A percentile compares a stretch with the other conserved stretches of the same genome.
Evolutionary conservation across 2,888 invertebrate species (phyloP).

Genomic region (Amaurobius ferox): DNA sequence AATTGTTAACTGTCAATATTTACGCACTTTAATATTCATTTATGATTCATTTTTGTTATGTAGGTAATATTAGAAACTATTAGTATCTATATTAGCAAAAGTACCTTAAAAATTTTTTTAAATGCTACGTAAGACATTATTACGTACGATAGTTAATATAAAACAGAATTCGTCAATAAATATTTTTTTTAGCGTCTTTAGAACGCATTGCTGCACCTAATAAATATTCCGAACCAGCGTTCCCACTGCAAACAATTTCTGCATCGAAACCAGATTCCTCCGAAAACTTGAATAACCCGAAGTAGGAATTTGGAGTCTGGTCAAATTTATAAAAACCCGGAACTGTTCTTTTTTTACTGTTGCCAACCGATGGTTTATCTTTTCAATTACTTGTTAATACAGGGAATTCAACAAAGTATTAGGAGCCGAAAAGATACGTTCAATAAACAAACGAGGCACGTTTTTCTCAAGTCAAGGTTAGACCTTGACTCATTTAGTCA

Average conservation of each 20-base stretch:
- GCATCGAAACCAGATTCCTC: background rate
- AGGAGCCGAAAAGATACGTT: background rate
- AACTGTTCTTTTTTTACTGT: conserved; percentile 1
- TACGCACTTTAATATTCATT: too few species aligned
- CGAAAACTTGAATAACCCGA: background rate
- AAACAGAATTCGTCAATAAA: too few species aligned
- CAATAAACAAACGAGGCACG: conserved; percentile 1
- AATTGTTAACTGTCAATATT: too few species aligned
- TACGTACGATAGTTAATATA: too few species aligned
- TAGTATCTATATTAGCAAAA: too few species aligned
- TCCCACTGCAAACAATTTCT: background rate
- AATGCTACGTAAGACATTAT: too few species aligned
- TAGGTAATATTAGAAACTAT: too few species aligned
- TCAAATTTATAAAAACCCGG: conserved; percentile 6
- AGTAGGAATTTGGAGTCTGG: background rate
- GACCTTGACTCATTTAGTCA: conserved; percentile 61
- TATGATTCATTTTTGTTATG: too few species aligned
- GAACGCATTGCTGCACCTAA: too few species aligned
- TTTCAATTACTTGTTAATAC: background rate
- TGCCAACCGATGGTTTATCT: background rate
- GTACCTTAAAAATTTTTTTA: too few species aligned
- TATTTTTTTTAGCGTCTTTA: too few species aligned
- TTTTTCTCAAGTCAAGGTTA: conserved; percentile 51
- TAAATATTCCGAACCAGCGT: background rate
- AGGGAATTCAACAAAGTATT: background rate